Evolutionary conservation across 2,888 invertebrate genomes (phyloP), one percentile per base, ranked within the genome.

Genomic region (Amiota communis): DNA sequence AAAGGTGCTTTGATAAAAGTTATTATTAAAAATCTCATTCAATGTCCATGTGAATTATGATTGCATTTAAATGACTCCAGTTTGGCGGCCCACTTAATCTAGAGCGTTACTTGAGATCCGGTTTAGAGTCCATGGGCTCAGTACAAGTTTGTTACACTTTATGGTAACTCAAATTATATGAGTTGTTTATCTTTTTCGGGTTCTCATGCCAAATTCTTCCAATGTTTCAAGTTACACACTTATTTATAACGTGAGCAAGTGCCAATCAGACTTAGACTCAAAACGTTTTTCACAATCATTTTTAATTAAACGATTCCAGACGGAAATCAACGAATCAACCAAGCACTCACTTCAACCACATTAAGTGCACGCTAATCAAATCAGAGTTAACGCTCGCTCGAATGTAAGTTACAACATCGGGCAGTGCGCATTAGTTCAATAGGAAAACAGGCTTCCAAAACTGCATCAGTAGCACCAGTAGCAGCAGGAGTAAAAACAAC

Each of bases 321-420:
- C 49, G 65, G 48, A 48, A 49, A 17, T 20, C 12, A 2, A 36
- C 36, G 36, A 36, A 36, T 36, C 36, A 36, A 36, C 6, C 6
- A 36, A 36, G 6, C 36, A 63, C 11, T 51, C 53, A 63, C 11
- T 51, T 36, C 53, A 53, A 53, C 20, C 68, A 36, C 68, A 23
- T 67, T 36, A 36, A 36, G 36, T 36, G 36, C 36, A 36, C 36
- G 36, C 36, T 36, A 36, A 36, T 36, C 36, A 36, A 36, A 36
- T 36, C 36, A 36, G 36, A 36, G 36, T 36, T 36, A 36, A 36
- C 36, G 36, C 36, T 23, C 23, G 23, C 23, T 36, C 65, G 48
- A 17, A n/a, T 17, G 68, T 72, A 65, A 64, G 72, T 74, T 74
- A 71, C 69, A 56, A 64, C 63, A 61, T 48, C 36, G 6, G 36